Conservation (phyloP, 2,888 invertebrate species). For the Nudaria mundana region DNA sequence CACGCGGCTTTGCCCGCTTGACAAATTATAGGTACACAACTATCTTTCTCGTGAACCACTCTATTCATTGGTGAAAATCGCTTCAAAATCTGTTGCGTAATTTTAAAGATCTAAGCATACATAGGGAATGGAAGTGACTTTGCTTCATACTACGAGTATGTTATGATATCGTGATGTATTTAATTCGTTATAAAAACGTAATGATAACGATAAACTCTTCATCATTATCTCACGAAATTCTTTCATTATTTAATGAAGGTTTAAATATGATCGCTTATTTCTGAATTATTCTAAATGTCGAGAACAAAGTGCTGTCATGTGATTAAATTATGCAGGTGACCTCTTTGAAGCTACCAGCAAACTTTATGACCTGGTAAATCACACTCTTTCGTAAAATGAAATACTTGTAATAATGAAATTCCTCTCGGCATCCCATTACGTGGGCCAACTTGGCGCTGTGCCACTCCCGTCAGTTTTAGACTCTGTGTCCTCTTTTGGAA, state of each 20-base stretch:
- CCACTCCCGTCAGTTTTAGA: constrained; percentile 57
- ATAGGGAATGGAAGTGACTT: too few species aligned
- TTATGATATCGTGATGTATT: too few species aligned
- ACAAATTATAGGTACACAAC: too few species aligned
- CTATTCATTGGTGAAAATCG: too few species aligned
- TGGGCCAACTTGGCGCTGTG: constrained; percentile 56
- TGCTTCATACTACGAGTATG: too few species aligned
- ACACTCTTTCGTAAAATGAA: constrained; percentile 36
- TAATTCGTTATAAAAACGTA: too few species aligned
- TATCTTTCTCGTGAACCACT: too few species aligned
- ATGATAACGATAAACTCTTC: too few species aligned
- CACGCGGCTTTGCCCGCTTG: too few species aligned
- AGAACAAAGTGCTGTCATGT: constrained; percentile 3
- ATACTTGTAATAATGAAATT: constrained; percentile 73
- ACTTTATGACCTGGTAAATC: constrained; percentile 25
- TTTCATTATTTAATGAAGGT: neutral
- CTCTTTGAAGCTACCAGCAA: constrained; percentile 16
- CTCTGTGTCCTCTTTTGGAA: constrained; percentile 34
- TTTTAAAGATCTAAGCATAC: too few species aligned
- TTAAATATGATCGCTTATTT: neutral
- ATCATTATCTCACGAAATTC: too few species aligned
- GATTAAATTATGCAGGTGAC: constrained; percentile 20
- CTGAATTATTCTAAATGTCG: neutral
- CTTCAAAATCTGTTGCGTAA: too few species aligned
- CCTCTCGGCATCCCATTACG: constrained; percentile 49